These are phyloP conservation scores for Platerodrilus igneus DNA, from an alignment of 2,888 invertebrate species.

Conservation along the genomic window DNA sequence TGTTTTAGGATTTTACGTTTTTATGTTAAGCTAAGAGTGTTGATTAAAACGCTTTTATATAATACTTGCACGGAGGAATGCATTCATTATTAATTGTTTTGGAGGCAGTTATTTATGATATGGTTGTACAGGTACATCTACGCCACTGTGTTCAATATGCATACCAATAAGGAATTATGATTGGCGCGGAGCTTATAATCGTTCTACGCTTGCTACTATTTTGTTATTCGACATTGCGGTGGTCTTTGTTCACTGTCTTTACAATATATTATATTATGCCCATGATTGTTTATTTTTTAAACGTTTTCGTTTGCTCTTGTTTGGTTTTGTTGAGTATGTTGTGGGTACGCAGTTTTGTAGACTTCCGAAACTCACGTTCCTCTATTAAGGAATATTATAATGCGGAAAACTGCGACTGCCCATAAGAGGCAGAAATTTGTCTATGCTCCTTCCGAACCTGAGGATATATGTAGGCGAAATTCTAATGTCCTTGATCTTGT, in stretches of 20 bases:
- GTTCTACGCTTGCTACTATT: constrained; percentile 41
- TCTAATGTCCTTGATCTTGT: no score
- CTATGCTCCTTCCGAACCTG: no score
- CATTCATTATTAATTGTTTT: constrained; percentile 33
- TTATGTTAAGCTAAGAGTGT: constrained; percentile 11
- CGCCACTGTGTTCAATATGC: constrained; percentile 41
- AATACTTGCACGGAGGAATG: constrained; percentile 19
- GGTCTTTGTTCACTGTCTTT: constrained; percentile 42
- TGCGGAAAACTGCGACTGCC: no score
- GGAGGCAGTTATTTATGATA: constrained; percentile 29
- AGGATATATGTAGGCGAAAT: no score
- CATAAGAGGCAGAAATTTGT: no score
- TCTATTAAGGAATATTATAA: no score
- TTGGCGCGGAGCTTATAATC: constrained; percentile 42
- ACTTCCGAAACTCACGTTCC: no score
- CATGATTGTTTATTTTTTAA: no score
- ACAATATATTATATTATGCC: no score
- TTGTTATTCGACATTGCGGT: constrained; percentile 44
- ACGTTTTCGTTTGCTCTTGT: no score
- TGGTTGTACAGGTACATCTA: constrained; percentile 33
- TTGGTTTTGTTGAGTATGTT: no score
- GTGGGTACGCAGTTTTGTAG: no score
- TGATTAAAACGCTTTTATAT: constrained; percentile 16
- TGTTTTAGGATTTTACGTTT: constrained; percentile 29
- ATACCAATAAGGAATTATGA: constrained; percentile 46